phyloP scores from a whole-genome alignment of 2,113 vertebrate genomes.

The Brachyhypopomus occidentalis region DNA sequence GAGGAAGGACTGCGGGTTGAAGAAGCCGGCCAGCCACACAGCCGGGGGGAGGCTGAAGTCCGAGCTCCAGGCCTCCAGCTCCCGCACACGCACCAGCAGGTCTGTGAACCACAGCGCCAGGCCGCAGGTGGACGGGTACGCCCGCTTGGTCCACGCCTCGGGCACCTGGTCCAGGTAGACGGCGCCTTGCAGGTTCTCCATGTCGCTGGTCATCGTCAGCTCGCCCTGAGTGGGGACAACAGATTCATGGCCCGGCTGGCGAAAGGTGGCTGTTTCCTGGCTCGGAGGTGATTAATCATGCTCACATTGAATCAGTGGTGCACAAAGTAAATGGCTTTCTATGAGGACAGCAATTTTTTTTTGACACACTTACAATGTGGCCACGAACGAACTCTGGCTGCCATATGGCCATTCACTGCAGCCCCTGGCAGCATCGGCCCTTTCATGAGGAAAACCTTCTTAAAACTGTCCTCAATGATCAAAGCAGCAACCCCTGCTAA shows the following conservation, averaged over 20 bases:
- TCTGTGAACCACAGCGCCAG: slow-evolving; percentile 87
- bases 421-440: not conserved
- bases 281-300: not conserved
- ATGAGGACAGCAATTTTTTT: too few relatives aligned
- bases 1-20: slow-evolving; percentile 93
- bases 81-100: slow-evolving; percentile 83
- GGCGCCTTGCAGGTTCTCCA: slow-evolving; percentile 87
- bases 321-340: not conserved
- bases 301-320: not conserved
- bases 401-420: not conserved
- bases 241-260: not conserved
- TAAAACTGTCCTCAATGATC: not conserved
- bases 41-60: slow-evolving; percentile 84
- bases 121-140: slow-evolving; percentile 86
- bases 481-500: slow-evolving; percentile 9
- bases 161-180: slow-evolving; percentile 86
- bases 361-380: too few relatives aligned
- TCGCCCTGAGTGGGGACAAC: slow-evolving; percentile 80
- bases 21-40: slow-evolving; percentile 92
- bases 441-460: not conserved
- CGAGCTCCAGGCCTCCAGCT: slow-evolving; percentile 86
- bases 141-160: slow-evolving; percentile 81
- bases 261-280: not conserved
- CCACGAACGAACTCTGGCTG: not conserved
- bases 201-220: slow-evolving; percentile 89